Percentiles rank a stretch among this genome's conserved stretches.
phyloP scores from a whole-genome alignment of 2,797 vertebrate species.

The Acipenser transmontanus region DNA sequence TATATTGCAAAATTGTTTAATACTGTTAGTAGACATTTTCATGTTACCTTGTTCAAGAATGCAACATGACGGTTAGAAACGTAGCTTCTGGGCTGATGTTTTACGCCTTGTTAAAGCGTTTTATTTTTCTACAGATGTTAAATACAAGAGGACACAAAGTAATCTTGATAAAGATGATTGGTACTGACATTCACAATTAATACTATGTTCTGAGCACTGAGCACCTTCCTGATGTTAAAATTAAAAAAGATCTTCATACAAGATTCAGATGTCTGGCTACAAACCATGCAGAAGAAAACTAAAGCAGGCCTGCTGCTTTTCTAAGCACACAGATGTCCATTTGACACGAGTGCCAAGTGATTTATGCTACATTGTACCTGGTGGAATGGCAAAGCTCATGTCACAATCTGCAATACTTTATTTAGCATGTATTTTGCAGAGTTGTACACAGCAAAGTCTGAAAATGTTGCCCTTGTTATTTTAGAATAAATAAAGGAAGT shows the following conservation, averaged over 20 bases:
- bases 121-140: neutral
- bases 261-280: neutral
- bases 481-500: no score
- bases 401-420: neutral
- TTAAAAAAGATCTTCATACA: neutral
- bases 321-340: conserved; percentile 3
- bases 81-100: conserved; percentile 12
- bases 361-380: neutral
- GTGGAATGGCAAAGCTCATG: neutral
- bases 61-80: conserved; percentile 8
- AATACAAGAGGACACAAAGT: conserved; percentile 1
- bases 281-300: no score
- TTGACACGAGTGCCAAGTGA: neutral
- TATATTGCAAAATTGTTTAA: neutral
- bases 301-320: neutral
- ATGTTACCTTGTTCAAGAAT: conserved; percentile 3
- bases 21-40: conserved; percentile 3
- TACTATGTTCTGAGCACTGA: neutral
- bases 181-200: neutral
- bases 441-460: no score
- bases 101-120: conserved; percentile 16
- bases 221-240: conserved; percentile 6
- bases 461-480: no score
- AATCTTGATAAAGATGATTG: conserved; percentile 1
- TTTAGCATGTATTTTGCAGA: no score